phyloP scores from a whole-genome alignment of 1,140 invertebrate species.

The Pachyrhynchus sulphureomaculatus region DNA sequence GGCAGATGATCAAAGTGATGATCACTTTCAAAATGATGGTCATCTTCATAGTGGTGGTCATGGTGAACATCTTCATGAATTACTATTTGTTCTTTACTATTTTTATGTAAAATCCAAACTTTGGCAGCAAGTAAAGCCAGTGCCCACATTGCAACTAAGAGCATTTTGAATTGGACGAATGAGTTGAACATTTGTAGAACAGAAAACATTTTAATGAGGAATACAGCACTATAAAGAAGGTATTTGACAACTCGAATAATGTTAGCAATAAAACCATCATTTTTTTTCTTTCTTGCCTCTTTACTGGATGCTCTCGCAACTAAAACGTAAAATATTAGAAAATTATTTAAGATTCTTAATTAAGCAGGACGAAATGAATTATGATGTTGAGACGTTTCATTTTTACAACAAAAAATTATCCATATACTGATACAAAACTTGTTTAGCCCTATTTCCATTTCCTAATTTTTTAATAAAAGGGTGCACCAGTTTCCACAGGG shows the following conservation, averaged over 20 bases:
- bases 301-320: neutral
- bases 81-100: constrained; percentile 4
- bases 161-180: constrained; percentile 21
- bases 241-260: constrained; percentile 13
- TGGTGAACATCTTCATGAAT: constrained; percentile 28
- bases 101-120: constrained; percentile 10
- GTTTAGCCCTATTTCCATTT: too few species aligned
- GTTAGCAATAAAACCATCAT: constrained; percentile 23
- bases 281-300: neutral
- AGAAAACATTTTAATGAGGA: neutral
- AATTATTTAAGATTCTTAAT: neutral
- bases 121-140: constrained; percentile 18
- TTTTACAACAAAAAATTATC: neutral
- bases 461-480: too few species aligned
- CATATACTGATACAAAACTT: too few species aligned
- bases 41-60: constrained; percentile 25
- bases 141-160: constrained; percentile 25
- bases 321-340: neutral
- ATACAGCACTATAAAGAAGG: constrained; percentile 1
- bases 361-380: neutral
- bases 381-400: neutral
- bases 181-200: constrained; percentile 18
- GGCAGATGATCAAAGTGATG: constrained; percentile 12
- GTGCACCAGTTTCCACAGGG: too few species aligned
- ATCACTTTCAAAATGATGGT: constrained; percentile 2